Conservation (phyloP, 2,797 vertebrate species). For the Agapornis canus region DNA sequence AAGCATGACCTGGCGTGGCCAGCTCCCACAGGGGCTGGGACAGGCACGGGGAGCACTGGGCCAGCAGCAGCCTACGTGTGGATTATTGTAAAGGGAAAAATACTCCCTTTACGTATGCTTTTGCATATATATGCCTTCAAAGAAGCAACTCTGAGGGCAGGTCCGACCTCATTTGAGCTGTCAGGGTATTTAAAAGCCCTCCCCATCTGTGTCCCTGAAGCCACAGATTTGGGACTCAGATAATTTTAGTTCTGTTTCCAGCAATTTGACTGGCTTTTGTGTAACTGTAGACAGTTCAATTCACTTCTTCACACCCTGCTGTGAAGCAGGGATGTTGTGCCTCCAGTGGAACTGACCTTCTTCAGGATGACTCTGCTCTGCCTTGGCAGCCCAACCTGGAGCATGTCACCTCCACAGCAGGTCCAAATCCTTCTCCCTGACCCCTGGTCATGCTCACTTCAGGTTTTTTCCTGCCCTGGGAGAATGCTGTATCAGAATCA, state of each 20-base stretch:
- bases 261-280: background rate
- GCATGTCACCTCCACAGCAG: rapidly evolving
- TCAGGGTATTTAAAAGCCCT: background rate
- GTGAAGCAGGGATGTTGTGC: background rate
- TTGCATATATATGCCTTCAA: background rate
- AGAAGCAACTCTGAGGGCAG: background rate
- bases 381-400: background rate
- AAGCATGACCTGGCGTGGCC: background rate
- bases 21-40: background rate
- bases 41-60: background rate
- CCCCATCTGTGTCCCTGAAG: background rate
- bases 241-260: background rate
- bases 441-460: background rate
- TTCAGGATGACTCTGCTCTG: background rate
- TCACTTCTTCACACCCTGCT: rapidly evolving
- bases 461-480: background rate
- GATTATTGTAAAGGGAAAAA: rapidly evolving
- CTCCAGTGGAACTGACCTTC: rapidly evolving
- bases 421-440: background rate
- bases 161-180: rapidly evolving
- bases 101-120: background rate
- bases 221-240: background rate
- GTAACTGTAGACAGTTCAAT: background rate
- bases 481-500: background rate
- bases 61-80: rapidly evolving